Percentiles rank a stretch among this genome's conserved stretches.
phyloP scores from a whole-genome alignment of 2,888 invertebrate species.

The Balanococcus diminutus region DNA sequence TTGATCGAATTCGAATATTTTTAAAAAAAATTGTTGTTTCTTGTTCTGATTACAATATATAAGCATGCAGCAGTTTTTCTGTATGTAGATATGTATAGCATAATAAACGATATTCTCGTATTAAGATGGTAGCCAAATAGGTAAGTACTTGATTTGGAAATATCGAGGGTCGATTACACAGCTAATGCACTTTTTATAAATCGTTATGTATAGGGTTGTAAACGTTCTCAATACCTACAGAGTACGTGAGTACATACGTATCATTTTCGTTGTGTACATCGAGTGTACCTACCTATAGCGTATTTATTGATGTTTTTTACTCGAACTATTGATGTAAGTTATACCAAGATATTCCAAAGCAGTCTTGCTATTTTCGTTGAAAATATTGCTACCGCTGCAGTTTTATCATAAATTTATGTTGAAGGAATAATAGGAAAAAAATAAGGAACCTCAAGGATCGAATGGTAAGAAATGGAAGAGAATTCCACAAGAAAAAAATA shows the following conservation, averaged over 20 bases:
- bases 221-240: not conserved
- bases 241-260: not conserved
- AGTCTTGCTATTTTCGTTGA: not conserved
- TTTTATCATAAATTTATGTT: slow-evolving; percentile 10
- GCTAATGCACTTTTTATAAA: not conserved
- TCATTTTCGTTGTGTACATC: not conserved
- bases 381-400: not conserved
- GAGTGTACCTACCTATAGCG: not conserved
- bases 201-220: not conserved
- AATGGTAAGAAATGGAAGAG: not conserved
- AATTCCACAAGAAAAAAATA: not conserved
- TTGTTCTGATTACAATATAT: not conserved
- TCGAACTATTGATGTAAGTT: not conserved
- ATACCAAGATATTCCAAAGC: not conserved
- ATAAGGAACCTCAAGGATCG: not conserved
- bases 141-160: not conserved
- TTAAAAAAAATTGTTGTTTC: not conserved
- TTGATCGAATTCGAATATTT: not conserved
- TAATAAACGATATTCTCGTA: not conserved
- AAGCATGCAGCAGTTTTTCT: too few species aligned
- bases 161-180: not conserved
- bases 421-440: slow-evolving; percentile 10
- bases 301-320: not conserved
- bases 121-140: too few species aligned
- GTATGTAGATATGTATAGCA: too few species aligned